These are phyloP conservation scores for Amphipoea lucens DNA, from an alignment of 2,888 invertebrate genomes.

Conservation along the genomic window DNA sequence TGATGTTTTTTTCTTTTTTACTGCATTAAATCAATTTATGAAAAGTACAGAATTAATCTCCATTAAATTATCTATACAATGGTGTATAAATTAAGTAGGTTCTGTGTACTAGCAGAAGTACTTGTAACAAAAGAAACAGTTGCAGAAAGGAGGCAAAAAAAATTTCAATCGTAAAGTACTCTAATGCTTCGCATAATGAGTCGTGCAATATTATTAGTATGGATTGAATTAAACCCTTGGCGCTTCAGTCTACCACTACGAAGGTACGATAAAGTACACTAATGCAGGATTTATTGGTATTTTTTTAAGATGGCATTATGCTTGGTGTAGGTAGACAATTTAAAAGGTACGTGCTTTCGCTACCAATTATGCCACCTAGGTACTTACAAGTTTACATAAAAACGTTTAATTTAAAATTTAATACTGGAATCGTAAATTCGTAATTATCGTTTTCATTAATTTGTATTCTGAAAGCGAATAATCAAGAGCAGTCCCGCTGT, in stretches of 20 bases:
- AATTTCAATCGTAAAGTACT: no score
- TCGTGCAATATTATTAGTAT: no score
- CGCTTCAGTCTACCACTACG: background rate
- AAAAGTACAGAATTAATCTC: no score
- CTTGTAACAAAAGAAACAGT: no score
- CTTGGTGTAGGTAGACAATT: background rate
- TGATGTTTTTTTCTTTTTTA: no score
- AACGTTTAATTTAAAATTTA: conserved; percentile 59
- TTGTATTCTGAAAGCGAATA: conserved; percentile 64
- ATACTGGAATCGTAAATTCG: conserved; percentile 46
- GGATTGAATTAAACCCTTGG: background rate
- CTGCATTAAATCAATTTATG: no score
- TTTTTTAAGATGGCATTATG: background rate
- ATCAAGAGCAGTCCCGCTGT: conserved; percentile 63
- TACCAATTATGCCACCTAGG: conserved; percentile 9
- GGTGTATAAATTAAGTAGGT: no score
- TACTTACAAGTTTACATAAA: conserved; percentile 42
- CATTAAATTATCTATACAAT: no score
- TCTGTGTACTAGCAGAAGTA: no score
- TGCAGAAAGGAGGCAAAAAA: no score
- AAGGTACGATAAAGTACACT: background rate
- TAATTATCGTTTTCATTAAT: conserved; percentile 66
- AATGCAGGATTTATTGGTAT: background rate
- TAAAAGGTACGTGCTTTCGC: background rate
- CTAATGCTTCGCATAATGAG: no score